Evolutionary conservation across 2,888 invertebrate genomes (phyloP).

Genomic region (Oxyscelio sp.): DNA sequence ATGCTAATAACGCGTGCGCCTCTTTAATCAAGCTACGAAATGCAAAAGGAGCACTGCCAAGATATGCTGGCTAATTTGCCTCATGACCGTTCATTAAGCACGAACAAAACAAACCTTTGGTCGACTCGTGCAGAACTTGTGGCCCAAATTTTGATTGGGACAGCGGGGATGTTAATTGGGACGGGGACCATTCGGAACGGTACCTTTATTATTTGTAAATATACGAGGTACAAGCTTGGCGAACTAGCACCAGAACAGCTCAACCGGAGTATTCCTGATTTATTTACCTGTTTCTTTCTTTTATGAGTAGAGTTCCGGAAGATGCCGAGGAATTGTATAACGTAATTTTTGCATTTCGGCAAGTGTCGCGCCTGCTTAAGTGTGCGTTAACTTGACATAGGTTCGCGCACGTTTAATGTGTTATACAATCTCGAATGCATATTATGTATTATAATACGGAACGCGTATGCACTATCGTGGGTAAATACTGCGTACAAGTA

Average conservation of each 20-base stretch:
- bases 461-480: constrained; percentile 78
- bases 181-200: neutral
- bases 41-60: constrained; percentile 69
- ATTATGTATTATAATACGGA: constrained; percentile 85
- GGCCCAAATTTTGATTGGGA: constrained; percentile 4
- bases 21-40: constrained; percentile 71
- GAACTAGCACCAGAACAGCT: too few relatives aligned
- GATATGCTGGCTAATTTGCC: constrained; percentile 68
- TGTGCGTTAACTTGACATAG: constrained; percentile 68
- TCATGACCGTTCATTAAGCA: constrained; percentile 66
- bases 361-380: constrained; percentile 51
- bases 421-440: constrained; percentile 84
- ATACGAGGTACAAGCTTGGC: too few relatives aligned
- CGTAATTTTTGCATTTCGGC: constrained; percentile 52
- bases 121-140: too few relatives aligned
- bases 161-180: neutral
- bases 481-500: constrained; percentile 83
- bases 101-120: constrained; percentile 53
- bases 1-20: constrained; percentile 72
- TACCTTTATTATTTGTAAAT: too few relatives aligned
- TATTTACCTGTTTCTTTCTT: too few relatives aligned
- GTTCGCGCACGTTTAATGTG: constrained; percentile 80
- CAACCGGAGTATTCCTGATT: too few relatives aligned
- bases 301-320: too few relatives aligned
- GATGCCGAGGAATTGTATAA: constrained; percentile 42